Percentiles rank a stretch among this genome's conserved stretches.
These are phyloP conservation scores for Schizopygopsis malacanthus DNA, from an alignment of 2,797 vertebrate genomes.

Conservation along the genomic window DNA sequence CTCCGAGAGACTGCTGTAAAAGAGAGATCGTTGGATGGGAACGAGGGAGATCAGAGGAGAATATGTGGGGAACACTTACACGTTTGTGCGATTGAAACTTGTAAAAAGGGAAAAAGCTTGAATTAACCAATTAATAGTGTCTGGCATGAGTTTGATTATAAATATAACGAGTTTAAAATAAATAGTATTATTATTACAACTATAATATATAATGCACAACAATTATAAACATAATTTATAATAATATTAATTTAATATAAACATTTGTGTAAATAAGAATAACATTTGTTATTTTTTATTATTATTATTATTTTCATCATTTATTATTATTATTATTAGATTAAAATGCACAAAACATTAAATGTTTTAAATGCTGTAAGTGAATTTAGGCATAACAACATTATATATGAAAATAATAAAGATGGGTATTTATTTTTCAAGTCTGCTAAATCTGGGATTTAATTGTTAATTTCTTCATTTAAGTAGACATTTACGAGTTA, in stretches of 20 bases:
- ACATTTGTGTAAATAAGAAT: too few relatives aligned
- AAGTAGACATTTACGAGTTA: not conserved
- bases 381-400: not conserved
- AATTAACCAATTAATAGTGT: conserved; percentile 53
- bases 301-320: not conserved
- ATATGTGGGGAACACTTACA: not conserved
- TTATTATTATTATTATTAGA: not conserved
- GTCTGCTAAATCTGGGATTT: not conserved
- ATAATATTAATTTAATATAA: too few relatives aligned
- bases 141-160: conserved; percentile 52
- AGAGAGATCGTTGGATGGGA: conserved; percentile 55
- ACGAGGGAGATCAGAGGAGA: conserved; percentile 53
- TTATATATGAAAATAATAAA: not conserved
- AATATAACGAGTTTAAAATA: too few relatives aligned
- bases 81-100: not conserved
- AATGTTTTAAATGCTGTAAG: not conserved
- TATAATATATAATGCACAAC: too few relatives aligned
- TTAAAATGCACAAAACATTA: not conserved
- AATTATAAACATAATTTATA: too few relatives aligned
- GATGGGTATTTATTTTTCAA: not conserved
- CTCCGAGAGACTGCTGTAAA: not conserved
- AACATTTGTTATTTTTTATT: not conserved
- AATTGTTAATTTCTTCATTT: not conserved
- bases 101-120: conserved; percentile 16
- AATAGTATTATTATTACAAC: too few relatives aligned